These are phyloP conservation scores for Percopsis transmontana DNA, from an alignment of 2,113 vertebrate species.

Conservation along the genomic window DNA sequence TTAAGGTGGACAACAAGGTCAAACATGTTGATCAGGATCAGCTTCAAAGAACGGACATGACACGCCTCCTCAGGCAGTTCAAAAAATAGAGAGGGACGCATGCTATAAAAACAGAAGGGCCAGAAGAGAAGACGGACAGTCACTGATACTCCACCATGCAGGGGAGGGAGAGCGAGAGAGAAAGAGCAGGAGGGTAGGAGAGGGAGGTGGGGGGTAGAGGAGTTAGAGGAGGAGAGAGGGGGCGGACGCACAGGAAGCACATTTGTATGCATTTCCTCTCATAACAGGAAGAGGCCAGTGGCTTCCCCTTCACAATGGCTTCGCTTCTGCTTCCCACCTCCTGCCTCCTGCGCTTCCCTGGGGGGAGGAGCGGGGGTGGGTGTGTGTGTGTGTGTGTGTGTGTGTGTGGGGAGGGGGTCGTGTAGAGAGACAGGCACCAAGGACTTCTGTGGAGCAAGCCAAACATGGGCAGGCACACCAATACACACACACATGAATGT, in stretches of 20 bases:
- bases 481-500: constrained; percentile 12
- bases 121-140: constrained; percentile 73
- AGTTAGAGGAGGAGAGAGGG: constrained; percentile 45
- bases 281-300: constrained; percentile 99
- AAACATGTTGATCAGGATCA: no score
- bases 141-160: constrained; percentile 84
- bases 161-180: constrained; percentile 37
- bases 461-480: constrained; percentile 45
- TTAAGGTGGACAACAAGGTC: no score
- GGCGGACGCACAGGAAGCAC: constrained; percentile 95
- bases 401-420: constrained; percentile 64
- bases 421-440: constrained; percentile 82
- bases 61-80: no score
- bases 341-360: constrained; percentile 82
- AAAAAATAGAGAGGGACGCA: background rate
- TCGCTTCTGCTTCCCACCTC: constrained; percentile 96
- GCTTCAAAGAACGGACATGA: no score
- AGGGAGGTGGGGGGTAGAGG: constrained; percentile 11
- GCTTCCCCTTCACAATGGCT: constrained; percentile 99
- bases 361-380: constrained; percentile 69
- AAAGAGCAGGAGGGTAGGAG: constrained; percentile 28
- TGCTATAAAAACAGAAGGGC: constrained; percentile 45
- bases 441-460: constrained; percentile 68
- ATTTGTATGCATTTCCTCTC: constrained; percentile 99
- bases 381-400: constrained; percentile 46